phyloP scores from a whole-genome alignment of 2,888 invertebrate genomes.

The Machimus rusticus region DNA sequence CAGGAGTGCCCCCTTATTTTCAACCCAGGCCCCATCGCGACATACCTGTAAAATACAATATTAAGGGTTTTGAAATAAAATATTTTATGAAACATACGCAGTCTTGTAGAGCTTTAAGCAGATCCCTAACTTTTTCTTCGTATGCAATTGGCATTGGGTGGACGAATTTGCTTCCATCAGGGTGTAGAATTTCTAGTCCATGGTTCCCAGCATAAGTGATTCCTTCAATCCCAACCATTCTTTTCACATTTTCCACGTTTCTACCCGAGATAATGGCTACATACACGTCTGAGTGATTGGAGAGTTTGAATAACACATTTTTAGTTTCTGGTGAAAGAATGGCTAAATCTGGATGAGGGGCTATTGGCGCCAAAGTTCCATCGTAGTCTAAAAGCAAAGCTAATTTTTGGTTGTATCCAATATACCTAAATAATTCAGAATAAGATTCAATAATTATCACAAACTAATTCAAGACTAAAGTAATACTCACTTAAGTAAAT shows the following conservation, averaged over 20 bases:
- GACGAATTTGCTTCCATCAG: constrained; percentile 88
- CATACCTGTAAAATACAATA: constrained; percentile 68
- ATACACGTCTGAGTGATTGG: constrained; percentile 86
- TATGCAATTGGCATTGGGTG: constrained; percentile 89
- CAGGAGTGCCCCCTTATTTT: constrained; percentile 85
- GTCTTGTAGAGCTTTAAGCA: constrained; percentile 82
- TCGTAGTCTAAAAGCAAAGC: constrained; percentile 87
- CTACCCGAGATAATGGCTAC: constrained; percentile 87
- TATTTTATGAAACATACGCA: constrained; percentile 65
- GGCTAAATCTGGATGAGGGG: constrained; percentile 90
- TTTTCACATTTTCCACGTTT: constrained; percentile 85
- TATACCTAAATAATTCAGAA: constrained; percentile 69
- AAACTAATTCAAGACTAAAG: neutral
- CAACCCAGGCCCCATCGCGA: constrained; percentile 89
- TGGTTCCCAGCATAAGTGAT: constrained; percentile 92
- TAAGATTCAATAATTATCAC: constrained; percentile 1
- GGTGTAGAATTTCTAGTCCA: constrained; percentile 86
- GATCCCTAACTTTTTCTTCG: constrained; percentile 78
- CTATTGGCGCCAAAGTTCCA: constrained; percentile 87
- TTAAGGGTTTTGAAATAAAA: neutral
- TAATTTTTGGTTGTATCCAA: constrained; percentile 84
- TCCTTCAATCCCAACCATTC: constrained; percentile 90
- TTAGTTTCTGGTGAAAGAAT: constrained; percentile 84
- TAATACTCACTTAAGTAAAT: constrained; percentile 77
- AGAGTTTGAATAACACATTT: constrained; percentile 80